Base-by-base conservation (phyloP, 2,888 invertebrate genomes). In the Maniola hyperantus region DNA sequence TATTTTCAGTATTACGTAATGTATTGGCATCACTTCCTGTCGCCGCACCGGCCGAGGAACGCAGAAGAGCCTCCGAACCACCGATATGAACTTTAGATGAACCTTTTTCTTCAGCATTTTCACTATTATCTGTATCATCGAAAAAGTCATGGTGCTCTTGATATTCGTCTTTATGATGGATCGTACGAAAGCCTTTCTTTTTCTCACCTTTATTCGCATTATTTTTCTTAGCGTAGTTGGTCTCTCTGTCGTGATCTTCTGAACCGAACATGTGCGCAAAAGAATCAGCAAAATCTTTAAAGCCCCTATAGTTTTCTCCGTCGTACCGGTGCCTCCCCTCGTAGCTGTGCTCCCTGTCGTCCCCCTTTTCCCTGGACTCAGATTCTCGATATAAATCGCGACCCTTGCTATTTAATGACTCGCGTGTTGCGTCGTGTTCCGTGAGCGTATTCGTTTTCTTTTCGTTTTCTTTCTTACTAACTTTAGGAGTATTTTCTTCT, bases 81-180 rank as follows among this genome's bases (percentile, higher is more conserved):
- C 87, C 86, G 7, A 75, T 65, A 58, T 83, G 79, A 42, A 74
- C 67, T 39, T 80, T 78, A 5, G 81, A 78, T 69, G 71, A 75
- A 7, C 81, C 85, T 4, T 75, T 83, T 68, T 89, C 88, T 70
- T 83, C 79, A 13, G 20, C 42, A 34, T 76, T 76, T 54, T 76
- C 74, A 57, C 72, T 85, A 46, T 80, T 85, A 60, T 83, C 83
- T 18, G 77, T 84, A 71, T 89, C 87, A 70, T 90, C 88, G 69
- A 78, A 89, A 70, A 88, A 90, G 66, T 91, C 87, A 46, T 89
- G 86, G 64, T 90, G 87, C 74, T 89, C 88, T 69, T 84, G 82
- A 76, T 87, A 91, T 72, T 91, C 90, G 66, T 91, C 88, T 71
- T 89, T 91, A 70, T 88, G 88, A 71, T 90, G 90, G 26, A 90